Conservation (phyloP, 2,888 invertebrate genomes). For the Cosmia pyralina region DNA sequence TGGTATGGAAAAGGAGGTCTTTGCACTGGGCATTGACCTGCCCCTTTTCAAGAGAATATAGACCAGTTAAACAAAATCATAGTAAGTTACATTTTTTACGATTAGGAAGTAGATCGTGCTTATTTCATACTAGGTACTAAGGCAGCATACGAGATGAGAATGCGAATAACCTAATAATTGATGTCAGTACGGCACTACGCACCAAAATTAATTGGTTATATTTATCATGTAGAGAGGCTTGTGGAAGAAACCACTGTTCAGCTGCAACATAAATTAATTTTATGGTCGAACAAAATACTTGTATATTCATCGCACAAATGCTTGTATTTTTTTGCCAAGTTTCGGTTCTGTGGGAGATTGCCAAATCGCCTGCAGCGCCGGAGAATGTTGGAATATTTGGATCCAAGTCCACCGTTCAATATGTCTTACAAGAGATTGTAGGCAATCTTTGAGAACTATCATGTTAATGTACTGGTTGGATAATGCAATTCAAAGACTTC, state of each 20-base stretch:
- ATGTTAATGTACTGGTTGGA: background rate
- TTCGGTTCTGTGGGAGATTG: conserved; percentile 43
- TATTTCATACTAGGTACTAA: background rate
- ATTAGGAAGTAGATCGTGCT: too few relatives aligned
- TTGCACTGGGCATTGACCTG: background rate
- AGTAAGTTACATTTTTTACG: too few relatives aligned
- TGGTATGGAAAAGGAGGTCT: too few relatives aligned
- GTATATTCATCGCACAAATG: conserved; percentile 30
- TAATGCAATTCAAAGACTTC: background rate
- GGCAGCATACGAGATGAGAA: too few relatives aligned
- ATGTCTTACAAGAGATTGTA: conserved; percentile 13
- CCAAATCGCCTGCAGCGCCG: conserved; percentile 56
- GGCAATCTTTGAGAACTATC: conserved; percentile 1
- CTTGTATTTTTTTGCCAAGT: conserved; percentile 56
- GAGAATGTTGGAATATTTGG: conserved; percentile 46
- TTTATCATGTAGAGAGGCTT: background rate
- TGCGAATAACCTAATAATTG: background rate
- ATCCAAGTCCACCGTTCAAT: conserved; percentile 32
- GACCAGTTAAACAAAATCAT: background rate
- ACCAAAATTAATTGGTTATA: background rate
- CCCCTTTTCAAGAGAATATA: too few relatives aligned
- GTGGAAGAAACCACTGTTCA: background rate
- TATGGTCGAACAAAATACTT: conserved; percentile 23
- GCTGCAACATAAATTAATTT: conserved; percentile 20
- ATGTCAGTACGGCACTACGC: background rate